Percentiles rank a stretch among this genome's conserved stretches.
Evolutionary conservation across 2,797 vertebrate genomes (phyloP).

Genomic region (Molossus molossus): DNA sequence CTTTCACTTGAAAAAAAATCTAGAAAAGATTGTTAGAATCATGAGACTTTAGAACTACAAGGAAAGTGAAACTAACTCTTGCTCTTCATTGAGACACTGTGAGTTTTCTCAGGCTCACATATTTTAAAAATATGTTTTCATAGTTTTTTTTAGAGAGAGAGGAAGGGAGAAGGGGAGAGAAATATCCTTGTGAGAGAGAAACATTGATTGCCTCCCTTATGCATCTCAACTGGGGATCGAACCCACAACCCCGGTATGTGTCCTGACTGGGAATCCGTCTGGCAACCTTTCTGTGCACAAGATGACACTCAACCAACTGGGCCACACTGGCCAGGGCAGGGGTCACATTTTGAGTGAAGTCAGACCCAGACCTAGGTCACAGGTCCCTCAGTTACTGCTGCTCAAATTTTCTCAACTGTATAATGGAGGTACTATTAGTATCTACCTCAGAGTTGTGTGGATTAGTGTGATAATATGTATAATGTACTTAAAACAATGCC

Average conservation of each 20-base stretch:
- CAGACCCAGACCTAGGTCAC: neutral
- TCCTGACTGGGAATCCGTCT: too few relatives aligned
- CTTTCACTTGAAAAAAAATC: neutral
- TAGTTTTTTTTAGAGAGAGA: too few relatives aligned
- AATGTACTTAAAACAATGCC: conserved; percentile 14
- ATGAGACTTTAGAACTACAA: neutral
- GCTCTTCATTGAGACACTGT: neutral
- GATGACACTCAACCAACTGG: too few relatives aligned
- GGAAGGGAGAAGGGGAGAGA: too few relatives aligned
- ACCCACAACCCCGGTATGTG: too few relatives aligned
- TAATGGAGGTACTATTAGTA: neutral
- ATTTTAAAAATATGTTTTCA: neutral
- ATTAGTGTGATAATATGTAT: neutral
- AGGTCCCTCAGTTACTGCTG: neutral
- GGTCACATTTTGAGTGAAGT: neutral
- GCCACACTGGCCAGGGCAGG: neutral
- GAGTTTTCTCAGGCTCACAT: neutral
- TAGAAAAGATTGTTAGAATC: neutral
- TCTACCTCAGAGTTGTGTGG: conserved; percentile 32
- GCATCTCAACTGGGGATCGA: too few relatives aligned
- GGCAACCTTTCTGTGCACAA: too few relatives aligned
- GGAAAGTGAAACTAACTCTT: neutral
- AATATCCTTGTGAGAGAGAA: too few relatives aligned
- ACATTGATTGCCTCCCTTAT: too few relatives aligned
- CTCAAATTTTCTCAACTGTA: neutral